Percentiles rank a stretch among this genome's conserved stretches.
Evolutionary conservation across 2,888 invertebrate genomes (phyloP).

Genomic region (Agrochola circellaris): DNA sequence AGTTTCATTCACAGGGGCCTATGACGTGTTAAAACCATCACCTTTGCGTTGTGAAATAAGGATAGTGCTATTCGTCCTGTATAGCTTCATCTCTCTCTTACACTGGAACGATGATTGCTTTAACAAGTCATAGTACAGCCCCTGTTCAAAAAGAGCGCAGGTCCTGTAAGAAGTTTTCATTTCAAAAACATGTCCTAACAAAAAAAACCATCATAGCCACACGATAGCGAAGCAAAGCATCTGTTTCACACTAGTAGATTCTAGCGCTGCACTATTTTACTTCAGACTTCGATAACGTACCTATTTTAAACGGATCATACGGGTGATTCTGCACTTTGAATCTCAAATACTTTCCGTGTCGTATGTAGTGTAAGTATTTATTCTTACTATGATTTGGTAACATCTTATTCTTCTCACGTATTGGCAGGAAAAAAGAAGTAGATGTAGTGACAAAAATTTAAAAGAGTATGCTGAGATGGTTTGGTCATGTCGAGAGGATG

Average conservation of each 20-base stretch:
- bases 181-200: conserved; percentile 1
- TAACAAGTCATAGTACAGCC: too few relatives aligned
- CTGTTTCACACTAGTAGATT: conserved; percentile 53
- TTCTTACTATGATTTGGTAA: background rate
- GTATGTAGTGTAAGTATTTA: conserved; percentile 7
- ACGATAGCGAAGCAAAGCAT: conserved; percentile 52
- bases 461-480: background rate
- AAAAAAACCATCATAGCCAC: background rate
- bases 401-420: background rate
- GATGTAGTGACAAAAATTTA: background rate
- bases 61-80: too few relatives aligned
- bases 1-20: too few relatives aligned
- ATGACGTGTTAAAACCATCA: too few relatives aligned
- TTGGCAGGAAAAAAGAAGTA: background rate
- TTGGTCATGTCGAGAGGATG: background rate
- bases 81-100: too few relatives aligned
- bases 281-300: conserved; percentile 50
- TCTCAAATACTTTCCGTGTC: conserved; percentile 26
- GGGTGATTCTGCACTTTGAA: conserved; percentile 52
- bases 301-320: conserved; percentile 59
- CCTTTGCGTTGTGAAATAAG: too few relatives aligned
- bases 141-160: too few relatives aligned
- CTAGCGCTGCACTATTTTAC: conserved; percentile 55
- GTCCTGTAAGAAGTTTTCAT: too few relatives aligned
- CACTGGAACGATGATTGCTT: too few relatives aligned